These are phyloP conservation scores for Nothocercus nigrocapillus DNA, from an alignment of 2,113 vertebrate genomes.

Conservation along the genomic window DNA sequence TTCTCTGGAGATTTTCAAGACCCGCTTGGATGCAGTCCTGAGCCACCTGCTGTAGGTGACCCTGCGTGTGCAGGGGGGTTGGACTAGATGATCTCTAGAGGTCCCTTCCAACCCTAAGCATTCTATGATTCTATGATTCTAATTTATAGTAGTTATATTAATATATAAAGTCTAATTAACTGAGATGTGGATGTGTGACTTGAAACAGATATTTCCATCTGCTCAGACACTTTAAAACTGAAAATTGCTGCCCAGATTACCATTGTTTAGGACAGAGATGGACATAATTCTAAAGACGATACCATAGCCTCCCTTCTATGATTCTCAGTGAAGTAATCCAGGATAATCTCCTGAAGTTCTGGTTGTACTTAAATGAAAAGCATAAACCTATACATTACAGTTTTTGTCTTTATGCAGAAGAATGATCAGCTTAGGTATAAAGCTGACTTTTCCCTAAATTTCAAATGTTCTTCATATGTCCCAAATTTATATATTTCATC, in stretches of 20 bases:
- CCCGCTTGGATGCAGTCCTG: too few species aligned
- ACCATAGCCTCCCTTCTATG: fast-evolving
- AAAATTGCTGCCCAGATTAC: not conserved
- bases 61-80: too few species aligned
- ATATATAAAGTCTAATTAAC: not conserved
- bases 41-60: too few species aligned
- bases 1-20: too few species aligned
- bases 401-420: not conserved
- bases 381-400: not conserved
- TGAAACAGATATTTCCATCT: not conserved
- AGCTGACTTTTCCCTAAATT: not conserved
- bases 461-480: not conserved
- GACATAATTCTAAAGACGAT: not conserved
- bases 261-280: fast-evolving
- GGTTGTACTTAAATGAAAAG: not conserved
- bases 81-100: too few species aligned
- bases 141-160: not conserved
- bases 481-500: not conserved
- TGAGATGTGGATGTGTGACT: not conserved
- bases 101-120: too few species aligned
- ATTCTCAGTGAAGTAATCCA: not conserved
- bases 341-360: not conserved
- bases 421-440: not conserved
- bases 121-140: too few species aligned
- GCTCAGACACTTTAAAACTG: not conserved